Evolutionary conservation across 2,113 vertebrate genomes (phyloP).

Genomic region (Pseudois nayaur): DNA sequence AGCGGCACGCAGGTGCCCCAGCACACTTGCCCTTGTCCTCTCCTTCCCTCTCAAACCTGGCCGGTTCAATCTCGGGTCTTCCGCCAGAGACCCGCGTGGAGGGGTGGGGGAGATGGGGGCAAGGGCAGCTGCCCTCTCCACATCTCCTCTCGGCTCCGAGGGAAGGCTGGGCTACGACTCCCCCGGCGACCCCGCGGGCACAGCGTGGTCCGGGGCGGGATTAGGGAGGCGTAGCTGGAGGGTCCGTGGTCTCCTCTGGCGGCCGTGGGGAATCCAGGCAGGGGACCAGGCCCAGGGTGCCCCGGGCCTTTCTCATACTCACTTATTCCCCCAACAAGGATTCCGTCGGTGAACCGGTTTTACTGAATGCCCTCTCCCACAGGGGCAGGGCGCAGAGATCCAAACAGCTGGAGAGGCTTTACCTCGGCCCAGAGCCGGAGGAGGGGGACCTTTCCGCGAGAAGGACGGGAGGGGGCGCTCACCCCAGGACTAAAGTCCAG

Average conservation of each 20-base stretch:
- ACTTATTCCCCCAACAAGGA: conserved; percentile 62
- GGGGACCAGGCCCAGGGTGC: not conserved
- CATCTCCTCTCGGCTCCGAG: not conserved
- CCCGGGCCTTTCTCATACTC: conserved; percentile 65
- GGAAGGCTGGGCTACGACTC: rapidly evolving
- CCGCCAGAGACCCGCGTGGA: rapidly evolving
- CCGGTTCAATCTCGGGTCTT: not conserved
- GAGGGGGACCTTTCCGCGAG: conserved; percentile 68
- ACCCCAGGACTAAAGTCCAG: conserved; percentile 61
- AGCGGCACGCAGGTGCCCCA: too few species aligned
- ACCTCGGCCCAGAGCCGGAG: conserved; percentile 73
- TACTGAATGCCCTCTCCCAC: conserved; percentile 71
- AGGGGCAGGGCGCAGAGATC: conserved; percentile 60
- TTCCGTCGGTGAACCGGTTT: conserved; percentile 73
- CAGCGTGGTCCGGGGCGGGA: rapidly evolving
- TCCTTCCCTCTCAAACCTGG: not conserved
- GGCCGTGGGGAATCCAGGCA: not conserved
- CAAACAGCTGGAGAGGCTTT: conserved; percentile 74
- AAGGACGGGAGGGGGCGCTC: conserved; percentile 58
- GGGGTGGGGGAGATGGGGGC: not conserved
- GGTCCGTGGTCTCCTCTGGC: rapidly evolving
- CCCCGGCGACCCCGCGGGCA: rapidly evolving
- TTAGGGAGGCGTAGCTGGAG: not conserved
- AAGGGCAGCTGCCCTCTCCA: not conserved
- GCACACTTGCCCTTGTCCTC: too few species aligned